Evolutionary conservation across 35 echinoderm and acorn worm species (phyloP).

Genomic region (Apostichopus californicus): DNA sequence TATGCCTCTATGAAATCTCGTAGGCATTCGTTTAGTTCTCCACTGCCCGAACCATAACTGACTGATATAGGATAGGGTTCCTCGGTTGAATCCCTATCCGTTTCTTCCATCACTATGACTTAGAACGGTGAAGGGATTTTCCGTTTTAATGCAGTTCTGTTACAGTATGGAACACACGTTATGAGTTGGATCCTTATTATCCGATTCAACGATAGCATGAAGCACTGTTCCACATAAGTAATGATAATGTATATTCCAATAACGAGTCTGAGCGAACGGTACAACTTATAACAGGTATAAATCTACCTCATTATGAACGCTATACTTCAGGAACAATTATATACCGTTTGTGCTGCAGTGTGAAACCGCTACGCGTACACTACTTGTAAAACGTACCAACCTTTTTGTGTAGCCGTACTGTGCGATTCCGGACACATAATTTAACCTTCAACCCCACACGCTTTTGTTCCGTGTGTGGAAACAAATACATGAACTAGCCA

Average conservation of each 20-base stretch:
- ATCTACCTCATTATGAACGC: background rate
- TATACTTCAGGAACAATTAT: background rate
- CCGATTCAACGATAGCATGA: background rate
- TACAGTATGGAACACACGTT: background rate
- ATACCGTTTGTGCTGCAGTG: conserved; percentile 17
- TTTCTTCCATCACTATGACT: background rate
- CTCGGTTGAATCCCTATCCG: background rate
- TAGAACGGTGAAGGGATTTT: background rate
- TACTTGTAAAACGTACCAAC: conserved; percentile 32
- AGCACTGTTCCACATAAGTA: background rate
- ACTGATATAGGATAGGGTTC: background rate
- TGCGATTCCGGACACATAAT: conserved; percentile 49
- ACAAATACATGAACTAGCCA: conserved; percentile 34
- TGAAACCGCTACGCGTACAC: conserved; percentile 26
- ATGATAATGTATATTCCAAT: background rate
- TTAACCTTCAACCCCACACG: conserved; percentile 50
- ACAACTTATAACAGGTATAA: background rate
- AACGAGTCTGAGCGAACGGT: background rate
- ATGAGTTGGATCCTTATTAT: background rate
- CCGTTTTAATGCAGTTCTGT: background rate
- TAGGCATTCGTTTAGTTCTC: background rate
- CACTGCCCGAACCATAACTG: background rate
- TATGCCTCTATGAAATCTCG: background rate
- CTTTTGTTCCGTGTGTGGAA: conserved; percentile 42
- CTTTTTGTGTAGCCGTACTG: conserved; percentile 18